Evolutionary conservation across 1,140 invertebrate species (phyloP).

Genomic region (Dreissena polymorpha): DNA sequence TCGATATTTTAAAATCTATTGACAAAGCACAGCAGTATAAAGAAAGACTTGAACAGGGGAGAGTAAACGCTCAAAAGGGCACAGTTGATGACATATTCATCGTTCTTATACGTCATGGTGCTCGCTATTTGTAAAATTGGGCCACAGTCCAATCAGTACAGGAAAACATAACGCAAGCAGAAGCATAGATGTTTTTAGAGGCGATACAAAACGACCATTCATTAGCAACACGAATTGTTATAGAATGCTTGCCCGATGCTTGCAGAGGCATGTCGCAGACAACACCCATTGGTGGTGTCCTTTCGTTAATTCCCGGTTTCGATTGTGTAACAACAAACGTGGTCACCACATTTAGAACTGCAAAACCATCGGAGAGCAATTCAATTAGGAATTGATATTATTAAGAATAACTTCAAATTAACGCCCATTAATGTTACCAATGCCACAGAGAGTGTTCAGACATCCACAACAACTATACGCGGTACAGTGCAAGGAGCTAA

Average conservation of each 20-base stretch:
- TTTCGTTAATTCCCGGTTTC: not conserved
- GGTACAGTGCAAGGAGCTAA: not conserved
- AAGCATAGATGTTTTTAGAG: too few relatives aligned
- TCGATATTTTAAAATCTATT: too few relatives aligned
- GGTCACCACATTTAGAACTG: not conserved
- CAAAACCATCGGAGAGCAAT: not conserved
- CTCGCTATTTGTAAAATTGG: too few relatives aligned
- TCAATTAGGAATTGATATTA: not conserved
- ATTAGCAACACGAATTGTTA: slow-evolving; percentile 14
- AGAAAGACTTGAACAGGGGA: too few relatives aligned
- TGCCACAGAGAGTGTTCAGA: not conserved
- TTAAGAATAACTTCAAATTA: not conserved
- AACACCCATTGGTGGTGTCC: too few relatives aligned
- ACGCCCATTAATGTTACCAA: not conserved
- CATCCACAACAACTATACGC: not conserved
- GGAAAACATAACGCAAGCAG: too few relatives aligned
- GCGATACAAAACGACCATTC: not conserved
- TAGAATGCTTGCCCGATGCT: not conserved
- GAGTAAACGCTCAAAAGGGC: too few relatives aligned
- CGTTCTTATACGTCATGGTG: too few relatives aligned
- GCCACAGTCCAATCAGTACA: too few relatives aligned
- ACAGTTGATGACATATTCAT: too few relatives aligned
- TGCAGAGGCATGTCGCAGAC: not conserved
- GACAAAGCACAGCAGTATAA: too few relatives aligned
- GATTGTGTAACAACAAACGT: not conserved